Percentiles rank a stretch among this genome's conserved stretches.
These are phyloP conservation scores for Sebastiscus albofasciatus DNA, from an alignment of 2,797 vertebrate genomes.

Conservation along the genomic window DNA sequence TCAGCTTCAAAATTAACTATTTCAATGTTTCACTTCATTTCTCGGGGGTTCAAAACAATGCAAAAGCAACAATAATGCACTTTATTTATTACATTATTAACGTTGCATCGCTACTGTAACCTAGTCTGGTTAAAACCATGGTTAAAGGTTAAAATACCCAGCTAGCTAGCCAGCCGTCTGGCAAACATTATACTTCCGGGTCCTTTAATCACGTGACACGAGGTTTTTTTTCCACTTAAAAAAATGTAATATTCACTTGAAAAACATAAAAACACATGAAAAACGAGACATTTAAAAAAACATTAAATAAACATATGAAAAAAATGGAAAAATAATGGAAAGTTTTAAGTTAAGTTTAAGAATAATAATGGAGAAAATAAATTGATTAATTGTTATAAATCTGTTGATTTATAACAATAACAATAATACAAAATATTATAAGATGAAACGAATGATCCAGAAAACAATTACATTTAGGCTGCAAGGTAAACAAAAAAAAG, in stretches of 20 bases:
- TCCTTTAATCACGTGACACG: constrained; percentile 56
- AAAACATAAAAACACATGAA: background rate
- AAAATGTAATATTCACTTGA: background rate
- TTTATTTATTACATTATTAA: background rate
- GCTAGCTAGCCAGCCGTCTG: background rate
- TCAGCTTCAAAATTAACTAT: background rate
- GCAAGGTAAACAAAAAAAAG: too few species aligned
- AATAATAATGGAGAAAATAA: background rate
- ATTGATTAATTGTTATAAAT: too few species aligned
- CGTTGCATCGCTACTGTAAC: background rate
- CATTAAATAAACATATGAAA: too few species aligned
- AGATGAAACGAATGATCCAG: too few species aligned
- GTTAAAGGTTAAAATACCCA: too few species aligned
- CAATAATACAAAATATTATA: too few species aligned
- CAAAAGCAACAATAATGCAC: background rate
- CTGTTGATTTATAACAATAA: background rate
- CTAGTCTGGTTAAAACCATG: constrained; percentile 22
- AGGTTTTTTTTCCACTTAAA: background rate
- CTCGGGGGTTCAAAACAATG: rapidly evolving
- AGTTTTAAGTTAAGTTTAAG: too few species aligned
- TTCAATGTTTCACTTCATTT: background rate
- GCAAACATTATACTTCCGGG: constrained; percentile 71
- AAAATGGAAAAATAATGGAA: too few species aligned
- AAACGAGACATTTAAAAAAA: background rate
- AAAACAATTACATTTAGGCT: too few species aligned